A percentile compares a stretch with the other conserved stretches of the same genome.
Evolutionary conservation across 2,113 vertebrate species (phyloP).

Genomic region (Indicator maculatus): DNA sequence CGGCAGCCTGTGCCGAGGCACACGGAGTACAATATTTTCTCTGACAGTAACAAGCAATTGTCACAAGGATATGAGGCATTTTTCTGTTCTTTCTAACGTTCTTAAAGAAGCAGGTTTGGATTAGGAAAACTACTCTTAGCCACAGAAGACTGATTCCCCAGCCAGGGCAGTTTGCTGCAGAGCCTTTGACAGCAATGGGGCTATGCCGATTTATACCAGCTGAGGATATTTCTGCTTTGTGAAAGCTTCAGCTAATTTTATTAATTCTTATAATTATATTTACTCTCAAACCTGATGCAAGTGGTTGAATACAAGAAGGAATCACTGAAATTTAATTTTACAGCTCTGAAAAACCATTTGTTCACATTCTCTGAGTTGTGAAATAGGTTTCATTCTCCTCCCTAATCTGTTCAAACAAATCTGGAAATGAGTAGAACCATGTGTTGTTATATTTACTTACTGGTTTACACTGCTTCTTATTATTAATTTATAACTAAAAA

Average conservation of each 20-base stretch:
- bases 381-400: not conserved
- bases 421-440: not conserved
- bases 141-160: constrained; percentile 31
- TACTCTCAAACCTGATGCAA: not conserved
- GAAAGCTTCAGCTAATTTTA: constrained; percentile 12
- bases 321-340: constrained; percentile 25
- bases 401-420: not conserved
- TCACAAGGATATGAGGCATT: constrained; percentile 29
- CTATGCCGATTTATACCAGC: not conserved
- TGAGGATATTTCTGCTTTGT: not conserved
- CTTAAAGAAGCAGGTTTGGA: constrained; percentile 13
- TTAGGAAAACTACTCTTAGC: not conserved
- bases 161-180: not conserved
- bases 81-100: constrained; percentile 29
- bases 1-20: not conserved
- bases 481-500: not conserved
- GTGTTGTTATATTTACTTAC: not conserved
- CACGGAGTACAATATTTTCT: constrained; percentile 43
- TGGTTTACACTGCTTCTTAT: not conserved
- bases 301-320: constrained; percentile 1
- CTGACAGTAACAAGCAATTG: constrained; percentile 5
- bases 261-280: constrained; percentile 27
- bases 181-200: constrained; percentile 34
- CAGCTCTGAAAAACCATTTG: constrained; percentile 8
- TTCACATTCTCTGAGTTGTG: constrained; percentile 1